phyloP scores from a whole-genome alignment of 2,888 invertebrate genomes.

The Apotomis betuletana region DNA sequence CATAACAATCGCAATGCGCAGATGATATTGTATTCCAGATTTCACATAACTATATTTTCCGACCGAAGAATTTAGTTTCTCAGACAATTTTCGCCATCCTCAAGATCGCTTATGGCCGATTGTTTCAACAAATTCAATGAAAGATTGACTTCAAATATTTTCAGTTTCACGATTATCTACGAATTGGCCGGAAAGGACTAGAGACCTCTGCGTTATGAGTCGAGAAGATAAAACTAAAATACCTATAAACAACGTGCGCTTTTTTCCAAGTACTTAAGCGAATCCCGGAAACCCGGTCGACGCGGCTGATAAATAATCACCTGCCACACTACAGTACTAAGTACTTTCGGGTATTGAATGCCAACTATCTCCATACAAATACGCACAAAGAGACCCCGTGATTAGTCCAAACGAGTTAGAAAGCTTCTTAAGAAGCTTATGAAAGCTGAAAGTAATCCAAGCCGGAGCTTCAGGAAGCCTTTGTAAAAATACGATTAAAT shows the following conservation, averaged over 20 bases:
- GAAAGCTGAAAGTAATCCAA: constrained; percentile 34
- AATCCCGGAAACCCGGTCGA: constrained; percentile 33
- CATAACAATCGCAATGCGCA: too few relatives aligned
- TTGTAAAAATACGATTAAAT: constrained; percentile 55
- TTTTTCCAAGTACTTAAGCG: constrained; percentile 48
- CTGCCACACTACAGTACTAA: neutral
- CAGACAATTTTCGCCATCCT: too few relatives aligned
- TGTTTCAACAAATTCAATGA: too few relatives aligned
- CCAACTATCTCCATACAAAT: constrained; percentile 8
- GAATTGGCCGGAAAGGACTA: too few relatives aligned
- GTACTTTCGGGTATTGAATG: constrained; percentile 13
- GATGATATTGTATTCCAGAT: too few relatives aligned
- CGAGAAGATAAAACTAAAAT: too few relatives aligned
- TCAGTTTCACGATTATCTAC: too few relatives aligned
- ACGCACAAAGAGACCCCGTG: constrained; percentile 1
- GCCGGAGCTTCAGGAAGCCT: constrained; percentile 27
- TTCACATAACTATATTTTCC: too few relatives aligned
- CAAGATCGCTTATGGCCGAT: too few relatives aligned
- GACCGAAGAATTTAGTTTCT: too few relatives aligned
- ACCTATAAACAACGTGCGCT: constrained; percentile 9
- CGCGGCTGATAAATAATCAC: constrained; percentile 15
- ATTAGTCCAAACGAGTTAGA: constrained; percentile 20
- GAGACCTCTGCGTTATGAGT: too few relatives aligned
- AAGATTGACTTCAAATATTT: too few relatives aligned
- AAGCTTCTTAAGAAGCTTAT: constrained; percentile 32